Conservation (phyloP, 2,797 vertebrate genomes). For the Pseudomugil tenellus region DNA sequence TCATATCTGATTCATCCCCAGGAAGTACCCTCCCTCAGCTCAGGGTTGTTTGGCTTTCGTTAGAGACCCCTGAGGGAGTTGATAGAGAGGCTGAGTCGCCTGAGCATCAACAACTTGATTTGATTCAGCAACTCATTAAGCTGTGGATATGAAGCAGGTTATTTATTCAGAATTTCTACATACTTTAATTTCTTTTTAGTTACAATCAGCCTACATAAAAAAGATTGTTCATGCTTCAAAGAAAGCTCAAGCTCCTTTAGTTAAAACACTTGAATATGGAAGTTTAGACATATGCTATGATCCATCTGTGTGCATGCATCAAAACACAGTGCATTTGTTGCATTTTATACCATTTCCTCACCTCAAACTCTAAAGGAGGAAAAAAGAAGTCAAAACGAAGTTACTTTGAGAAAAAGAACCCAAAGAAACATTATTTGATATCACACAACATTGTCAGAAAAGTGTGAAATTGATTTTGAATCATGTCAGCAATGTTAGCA, state of each 20-base stretch:
- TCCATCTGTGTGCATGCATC: no score
- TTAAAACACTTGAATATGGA: no score
- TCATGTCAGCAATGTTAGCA: neutral
- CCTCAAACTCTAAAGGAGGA: neutral
- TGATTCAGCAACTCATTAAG: neutral
- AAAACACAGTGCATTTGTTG: neutral
- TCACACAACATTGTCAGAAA: neutral
- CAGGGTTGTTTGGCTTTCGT: conserved; percentile 4
- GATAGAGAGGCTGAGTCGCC: neutral
- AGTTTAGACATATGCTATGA: no score
- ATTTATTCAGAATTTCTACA: neutral
- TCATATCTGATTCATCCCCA: conserved; percentile 42
- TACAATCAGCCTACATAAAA: no score
- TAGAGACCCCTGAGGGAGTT: conserved; percentile 11
- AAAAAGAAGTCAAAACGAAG: neutral
- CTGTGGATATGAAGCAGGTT: neutral
- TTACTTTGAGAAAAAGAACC: neutral
- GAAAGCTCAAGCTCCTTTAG: no score
- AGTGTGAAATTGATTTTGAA: no score
- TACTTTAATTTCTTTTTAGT: neutral
- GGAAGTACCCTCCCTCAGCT: conserved; percentile 28
- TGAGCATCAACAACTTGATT: conserved; percentile 18
- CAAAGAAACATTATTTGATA: neutral
- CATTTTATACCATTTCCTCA: neutral
- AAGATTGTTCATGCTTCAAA: no score